Base-by-base conservation (phyloP, 2,888 invertebrate genomes). In the Ormyrus nitidulus region DNA sequence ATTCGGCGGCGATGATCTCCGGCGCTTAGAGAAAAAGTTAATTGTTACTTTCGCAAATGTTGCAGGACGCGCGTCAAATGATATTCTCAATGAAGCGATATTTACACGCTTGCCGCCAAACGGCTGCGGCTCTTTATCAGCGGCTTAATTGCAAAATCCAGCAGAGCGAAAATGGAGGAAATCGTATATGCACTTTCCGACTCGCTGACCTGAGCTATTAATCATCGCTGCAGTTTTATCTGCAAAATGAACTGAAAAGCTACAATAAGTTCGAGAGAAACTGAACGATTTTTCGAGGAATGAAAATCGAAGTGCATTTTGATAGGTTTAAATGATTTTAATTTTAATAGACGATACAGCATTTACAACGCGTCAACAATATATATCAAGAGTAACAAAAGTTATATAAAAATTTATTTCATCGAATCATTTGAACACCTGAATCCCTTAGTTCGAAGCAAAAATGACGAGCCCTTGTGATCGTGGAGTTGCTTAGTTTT, bases 81-180 rank as follows among this genome's bases (percentile, higher is more conserved):
- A 54, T 54, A 69, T 76, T 76, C 61, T 69, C 51, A 66, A 65
- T 13, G 34, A 74, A 48, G 9, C 62, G 53, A 75, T 75, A 77
- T 77, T 62, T 69, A 77, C 76, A 69, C 56, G 62, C 6, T 44
- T 59, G 59, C 58, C 13, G 4, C 51, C 19, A 51, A 13, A 51
- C 49, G n/a, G 6, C 7, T 53, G 46, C 10, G 4, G 19, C 34
- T 62, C 64, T 69, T 56, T 77, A 69, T 77, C 76, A 4, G 34
- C 34, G 69, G 54, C 49, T 77, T 68, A 70, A 77, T 69, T 69
- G 64, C 76, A 9, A 69, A 54, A 69, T 48, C 59, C 56, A 77
- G 61, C 54, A 46, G 76, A 69, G 69, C 62, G 51, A 54, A 54
- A 77, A n/a, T 19, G 59, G 19, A 51, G 19, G 74, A 66, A 74